Evolutionary conservation across 2,113 vertebrate species (phyloP).

Genomic region (Tupaia tana): DNA sequence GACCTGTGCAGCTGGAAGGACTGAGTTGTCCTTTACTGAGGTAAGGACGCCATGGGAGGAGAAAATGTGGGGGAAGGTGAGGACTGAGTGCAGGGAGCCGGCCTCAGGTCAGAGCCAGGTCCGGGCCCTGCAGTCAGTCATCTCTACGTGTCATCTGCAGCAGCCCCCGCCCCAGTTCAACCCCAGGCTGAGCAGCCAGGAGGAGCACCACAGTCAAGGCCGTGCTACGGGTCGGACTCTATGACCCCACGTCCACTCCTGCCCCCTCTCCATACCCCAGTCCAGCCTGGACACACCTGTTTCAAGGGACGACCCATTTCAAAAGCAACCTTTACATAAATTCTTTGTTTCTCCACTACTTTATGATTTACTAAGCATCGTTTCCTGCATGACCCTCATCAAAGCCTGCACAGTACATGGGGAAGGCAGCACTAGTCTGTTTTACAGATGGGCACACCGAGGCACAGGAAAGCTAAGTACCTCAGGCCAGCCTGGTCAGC

Average conservation of each 20-base stretch:
- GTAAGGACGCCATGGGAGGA: not conserved
- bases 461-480: not conserved
- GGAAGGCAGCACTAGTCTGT: not conserved
- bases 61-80: not conserved
- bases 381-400: not conserved
- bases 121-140: not conserved
- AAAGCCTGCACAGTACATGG: not conserved
- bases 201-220: not conserved
- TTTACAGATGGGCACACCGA: not conserved
- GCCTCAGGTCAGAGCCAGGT: not conserved
- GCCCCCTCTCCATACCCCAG: not conserved
- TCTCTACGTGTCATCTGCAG: not conserved
- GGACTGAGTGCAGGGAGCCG: too few relatives aligned
- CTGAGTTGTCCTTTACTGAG: not conserved
- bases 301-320: not conserved
- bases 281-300: not conserved
- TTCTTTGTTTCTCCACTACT: not conserved
- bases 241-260: not conserved
- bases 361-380: not conserved
- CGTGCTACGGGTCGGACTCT: not conserved
- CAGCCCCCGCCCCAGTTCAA: too few relatives aligned
- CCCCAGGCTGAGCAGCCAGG: not conserved
- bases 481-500: not conserved
- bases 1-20: not conserved
- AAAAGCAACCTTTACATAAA: not conserved